Percentiles rank a stretch among this genome's conserved stretches.
phyloP scores from a whole-genome alignment of 2,113 vertebrate species.

The Pseudorectes ferrugineus region DNA sequence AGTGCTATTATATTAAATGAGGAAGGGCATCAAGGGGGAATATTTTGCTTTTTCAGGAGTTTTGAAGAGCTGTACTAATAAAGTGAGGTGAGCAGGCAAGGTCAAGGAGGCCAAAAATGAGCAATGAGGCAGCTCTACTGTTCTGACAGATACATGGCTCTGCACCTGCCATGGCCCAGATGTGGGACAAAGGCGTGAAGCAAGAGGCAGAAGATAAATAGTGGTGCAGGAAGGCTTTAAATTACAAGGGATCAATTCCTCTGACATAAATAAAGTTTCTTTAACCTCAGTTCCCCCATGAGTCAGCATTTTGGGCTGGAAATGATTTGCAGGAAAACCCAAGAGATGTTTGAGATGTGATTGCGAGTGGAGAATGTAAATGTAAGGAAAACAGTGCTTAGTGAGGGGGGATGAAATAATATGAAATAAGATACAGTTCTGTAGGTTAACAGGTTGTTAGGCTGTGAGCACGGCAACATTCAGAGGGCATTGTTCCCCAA shows the following conservation, averaged over 20 bases:
- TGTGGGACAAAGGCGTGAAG: background rate
- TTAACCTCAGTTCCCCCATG: background rate
- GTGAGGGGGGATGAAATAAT: background rate
- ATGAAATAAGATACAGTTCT: background rate
- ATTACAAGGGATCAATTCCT: conserved; percentile 29
- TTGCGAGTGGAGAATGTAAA: background rate
- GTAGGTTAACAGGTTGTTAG: background rate
- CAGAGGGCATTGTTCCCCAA: background rate
- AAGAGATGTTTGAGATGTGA: background rate
- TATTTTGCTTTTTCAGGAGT: conserved; percentile 3
- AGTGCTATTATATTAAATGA: background rate
- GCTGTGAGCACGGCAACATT: background rate
- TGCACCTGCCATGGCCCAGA: background rate
- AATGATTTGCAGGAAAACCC: background rate
- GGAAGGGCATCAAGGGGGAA: background rate
- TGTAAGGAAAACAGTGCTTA: background rate
- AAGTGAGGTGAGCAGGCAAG: background rate
- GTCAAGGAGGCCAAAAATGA: conserved; percentile 37
- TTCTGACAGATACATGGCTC: conserved; percentile 29
- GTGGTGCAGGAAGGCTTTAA: conserved; percentile 1
- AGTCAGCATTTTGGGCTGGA: conserved; percentile 7
- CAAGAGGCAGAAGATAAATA: conserved; percentile 21
- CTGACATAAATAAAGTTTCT: conserved; percentile 28
- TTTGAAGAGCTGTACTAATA: background rate
- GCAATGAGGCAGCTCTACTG: conserved; percentile 4